These are phyloP conservation scores for Gorsachius magnificus DNA, from an alignment of 2,797 vertebrate genomes.

Conservation along the genomic window DNA sequence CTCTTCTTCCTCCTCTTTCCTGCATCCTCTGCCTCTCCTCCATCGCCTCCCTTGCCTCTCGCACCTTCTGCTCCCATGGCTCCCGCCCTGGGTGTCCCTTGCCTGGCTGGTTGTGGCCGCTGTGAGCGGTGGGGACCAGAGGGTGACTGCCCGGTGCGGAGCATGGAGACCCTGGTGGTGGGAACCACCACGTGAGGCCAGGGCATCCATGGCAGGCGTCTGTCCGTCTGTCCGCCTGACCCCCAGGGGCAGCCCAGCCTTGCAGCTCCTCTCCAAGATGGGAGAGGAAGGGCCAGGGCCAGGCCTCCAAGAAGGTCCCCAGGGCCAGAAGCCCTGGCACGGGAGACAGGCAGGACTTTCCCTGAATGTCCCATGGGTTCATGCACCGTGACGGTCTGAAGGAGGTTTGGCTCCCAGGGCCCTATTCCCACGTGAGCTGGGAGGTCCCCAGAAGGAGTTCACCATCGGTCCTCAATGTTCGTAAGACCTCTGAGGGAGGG, in stretches of 20 bases:
- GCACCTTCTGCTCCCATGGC: not conserved
- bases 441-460: not conserved
- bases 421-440: not conserved
- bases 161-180: not conserved
- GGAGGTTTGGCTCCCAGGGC: not conserved
- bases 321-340: not conserved
- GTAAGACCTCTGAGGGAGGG: not conserved
- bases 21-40: not conserved
- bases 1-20: not conserved
- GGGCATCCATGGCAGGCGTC: not conserved
- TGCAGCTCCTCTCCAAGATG: not conserved
- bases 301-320: not conserved
- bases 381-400: too few relatives aligned
- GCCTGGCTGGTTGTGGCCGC: not conserved
- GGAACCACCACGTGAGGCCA: fast-evolving
- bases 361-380: not conserved
- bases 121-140: not conserved
- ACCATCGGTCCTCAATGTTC: fast-evolving
- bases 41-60: not conserved
- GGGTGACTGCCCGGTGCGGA: not conserved
- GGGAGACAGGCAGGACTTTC: fast-evolving
- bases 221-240: fast-evolving
- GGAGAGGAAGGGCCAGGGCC: not conserved
- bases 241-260: not conserved
- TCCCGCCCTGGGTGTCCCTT: fast-evolving